Conservation (phyloP, 2,113 vertebrate species). For the Thinocorus orbignyianus region DNA sequence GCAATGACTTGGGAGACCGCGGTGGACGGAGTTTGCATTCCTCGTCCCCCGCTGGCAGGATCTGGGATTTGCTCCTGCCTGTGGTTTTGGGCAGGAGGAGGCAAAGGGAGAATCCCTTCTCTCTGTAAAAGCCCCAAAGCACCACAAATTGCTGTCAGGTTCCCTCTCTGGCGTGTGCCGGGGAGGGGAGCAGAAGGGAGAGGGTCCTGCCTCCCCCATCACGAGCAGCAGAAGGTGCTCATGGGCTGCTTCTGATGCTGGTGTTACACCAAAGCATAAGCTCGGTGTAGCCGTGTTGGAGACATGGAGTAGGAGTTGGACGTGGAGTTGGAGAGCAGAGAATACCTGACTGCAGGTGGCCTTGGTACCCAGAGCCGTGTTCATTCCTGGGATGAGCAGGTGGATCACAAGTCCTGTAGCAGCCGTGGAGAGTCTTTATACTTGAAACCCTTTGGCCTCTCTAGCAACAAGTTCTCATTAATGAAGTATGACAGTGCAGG, state of each 20-base stretch:
- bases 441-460: neutral
- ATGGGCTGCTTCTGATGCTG: neutral
- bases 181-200: neutral
- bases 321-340: neutral
- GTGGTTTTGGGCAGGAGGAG: neutral
- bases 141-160: fast-evolving
- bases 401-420: neutral
- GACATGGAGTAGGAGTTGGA: neutral
- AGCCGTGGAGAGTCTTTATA: neutral
- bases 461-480: neutral
- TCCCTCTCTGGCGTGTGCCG: neutral
- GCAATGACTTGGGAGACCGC: neutral
- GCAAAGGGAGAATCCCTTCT: neutral
- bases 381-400: neutral
- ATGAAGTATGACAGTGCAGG: neutral
- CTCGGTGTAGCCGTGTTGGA: neutral
- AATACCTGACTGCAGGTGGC: neutral
- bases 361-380: neutral
- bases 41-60: neutral
- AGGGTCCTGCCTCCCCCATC: neutral
- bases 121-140: neutral
- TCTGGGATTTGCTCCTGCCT: neutral
- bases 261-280: neutral
- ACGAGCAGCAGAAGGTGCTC: no score
- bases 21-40: neutral